phyloP scores from a whole-genome alignment of 2,888 invertebrate genomes.

The Ceratothoa steindachneri region DNA sequence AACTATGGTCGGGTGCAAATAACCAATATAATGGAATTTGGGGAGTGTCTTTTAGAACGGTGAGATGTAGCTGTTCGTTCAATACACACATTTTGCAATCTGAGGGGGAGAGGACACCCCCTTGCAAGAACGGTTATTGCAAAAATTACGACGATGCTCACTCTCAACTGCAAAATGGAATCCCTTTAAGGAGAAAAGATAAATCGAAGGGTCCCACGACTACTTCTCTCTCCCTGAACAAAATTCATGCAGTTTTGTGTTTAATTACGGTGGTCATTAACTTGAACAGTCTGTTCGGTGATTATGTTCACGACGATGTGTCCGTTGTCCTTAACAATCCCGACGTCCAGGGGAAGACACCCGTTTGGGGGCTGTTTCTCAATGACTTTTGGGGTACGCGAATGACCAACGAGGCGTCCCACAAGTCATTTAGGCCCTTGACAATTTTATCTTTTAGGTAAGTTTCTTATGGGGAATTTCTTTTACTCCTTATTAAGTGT shows the following conservation, averaged over 20 bases:
- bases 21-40: neutral
- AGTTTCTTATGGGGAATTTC: too few species aligned
- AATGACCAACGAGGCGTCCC: conserved; percentile 74
- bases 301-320: conserved; percentile 84
- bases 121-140: neutral
- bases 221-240: neutral
- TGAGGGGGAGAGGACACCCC: neutral
- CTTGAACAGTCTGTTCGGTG: conserved; percentile 69
- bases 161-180: neutral
- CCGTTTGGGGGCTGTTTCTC: conserved; percentile 61
- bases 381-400: conserved; percentile 89
- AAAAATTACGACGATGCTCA: neutral
- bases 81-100: neutral
- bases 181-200: neutral
- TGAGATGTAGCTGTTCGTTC: neutral
- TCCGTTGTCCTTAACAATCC: conserved; percentile 76
- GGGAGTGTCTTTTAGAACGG: neutral
- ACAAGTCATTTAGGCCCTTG: conserved; percentile 81
- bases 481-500: too few species aligned
- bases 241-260: conserved; percentile 8
- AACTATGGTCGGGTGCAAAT: neutral
- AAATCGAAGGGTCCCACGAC: too few species aligned
- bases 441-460: conserved; percentile 82
- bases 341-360: conserved; percentile 68
- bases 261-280: conserved; percentile 53